Conservation (phyloP, 2,888 invertebrate species). For the Dione juno region DNA sequence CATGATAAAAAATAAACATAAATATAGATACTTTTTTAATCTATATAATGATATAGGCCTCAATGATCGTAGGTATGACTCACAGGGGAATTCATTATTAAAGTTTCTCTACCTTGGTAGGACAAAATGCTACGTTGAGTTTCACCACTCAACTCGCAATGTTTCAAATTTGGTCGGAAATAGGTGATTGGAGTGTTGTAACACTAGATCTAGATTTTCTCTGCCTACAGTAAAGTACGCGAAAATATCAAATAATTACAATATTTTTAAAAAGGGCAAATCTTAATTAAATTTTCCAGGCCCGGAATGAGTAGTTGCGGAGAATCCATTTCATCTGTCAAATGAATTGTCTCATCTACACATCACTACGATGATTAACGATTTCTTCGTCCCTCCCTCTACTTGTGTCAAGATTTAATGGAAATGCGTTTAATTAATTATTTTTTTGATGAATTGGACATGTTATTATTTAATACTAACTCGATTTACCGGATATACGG, state of each 20-base stretch:
- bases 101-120: no score
- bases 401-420: constrained; percentile 20
- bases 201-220: no score
- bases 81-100: no score
- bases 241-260: background rate
- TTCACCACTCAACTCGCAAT: no score
- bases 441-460: constrained; percentile 15
- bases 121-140: no score
- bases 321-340: constrained; percentile 35
- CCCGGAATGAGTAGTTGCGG: constrained; percentile 18
- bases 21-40: no score
- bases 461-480: background rate
- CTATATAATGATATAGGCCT: no score
- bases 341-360: constrained; percentile 29
- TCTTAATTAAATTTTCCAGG: constrained; percentile 16
- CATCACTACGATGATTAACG: constrained; percentile 33
- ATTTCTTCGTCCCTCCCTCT: constrained; percentile 22
- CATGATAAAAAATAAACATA: background rate
- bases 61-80: no score
- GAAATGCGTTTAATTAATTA: constrained; percentile 23
- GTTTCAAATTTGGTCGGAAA: no score
- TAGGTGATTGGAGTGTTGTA: no score
- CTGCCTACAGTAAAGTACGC: no score
- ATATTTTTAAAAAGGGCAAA: constrained; percentile 1
- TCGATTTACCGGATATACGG: no score